These are phyloP conservation scores for Erinaceus europaeus DNA, from an alignment of 2,113 vertebrate species.

Conservation along the genomic window DNA sequence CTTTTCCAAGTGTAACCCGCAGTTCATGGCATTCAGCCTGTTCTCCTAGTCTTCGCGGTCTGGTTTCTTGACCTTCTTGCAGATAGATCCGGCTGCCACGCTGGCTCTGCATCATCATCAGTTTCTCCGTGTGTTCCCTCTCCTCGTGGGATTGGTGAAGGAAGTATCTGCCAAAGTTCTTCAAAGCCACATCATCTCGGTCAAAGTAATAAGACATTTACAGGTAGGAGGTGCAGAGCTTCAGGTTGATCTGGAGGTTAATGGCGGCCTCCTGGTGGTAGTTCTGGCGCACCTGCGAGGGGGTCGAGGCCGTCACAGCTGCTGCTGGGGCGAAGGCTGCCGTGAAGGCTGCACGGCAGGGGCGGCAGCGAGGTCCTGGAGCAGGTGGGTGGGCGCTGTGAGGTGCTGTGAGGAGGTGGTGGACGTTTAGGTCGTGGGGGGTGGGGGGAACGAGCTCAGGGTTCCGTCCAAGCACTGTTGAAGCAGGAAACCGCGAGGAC, in stretches of 20 bases:
- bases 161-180: constrained; percentile 92
- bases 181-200: constrained; percentile 91
- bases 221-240: constrained; percentile 91
- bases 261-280: constrained; percentile 91
- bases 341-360: not conserved
- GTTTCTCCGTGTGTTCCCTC: constrained; percentile 90
- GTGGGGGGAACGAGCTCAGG: constrained; percentile 72
- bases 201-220: constrained; percentile 94
- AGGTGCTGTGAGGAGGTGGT: not conserved
- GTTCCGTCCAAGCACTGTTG: constrained; percentile 92
- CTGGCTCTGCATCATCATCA: constrained; percentile 92
- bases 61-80: constrained; percentile 92
- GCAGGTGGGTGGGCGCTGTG: not conserved
- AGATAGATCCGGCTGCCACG: constrained; percentile 91
- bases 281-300: constrained; percentile 90
- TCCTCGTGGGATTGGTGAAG: constrained; percentile 90
- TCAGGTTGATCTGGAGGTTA: constrained; percentile 92
- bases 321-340: not conserved
- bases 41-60: constrained; percentile 96
- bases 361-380: not conserved
- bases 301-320: constrained; percentile 81
- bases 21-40: constrained; percentile 93
- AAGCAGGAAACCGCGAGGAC: constrained; percentile 83
- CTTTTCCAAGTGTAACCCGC: constrained; percentile 93
- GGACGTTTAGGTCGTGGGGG: not conserved